phyloP scores from a whole-genome alignment of 2,113 vertebrate genomes.

The Psephotus haematonotus region DNA sequence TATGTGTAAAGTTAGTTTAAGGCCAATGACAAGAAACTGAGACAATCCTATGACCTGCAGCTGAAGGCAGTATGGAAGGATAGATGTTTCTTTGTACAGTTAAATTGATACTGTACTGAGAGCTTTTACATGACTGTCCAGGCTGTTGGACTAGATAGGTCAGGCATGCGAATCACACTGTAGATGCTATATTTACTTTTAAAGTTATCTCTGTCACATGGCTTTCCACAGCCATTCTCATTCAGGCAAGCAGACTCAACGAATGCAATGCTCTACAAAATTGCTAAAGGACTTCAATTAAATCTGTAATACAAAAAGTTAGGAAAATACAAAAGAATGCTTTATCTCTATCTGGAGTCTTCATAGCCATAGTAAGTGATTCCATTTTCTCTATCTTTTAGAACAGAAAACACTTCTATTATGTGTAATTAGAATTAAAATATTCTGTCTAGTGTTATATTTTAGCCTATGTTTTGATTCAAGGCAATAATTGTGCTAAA shows the following conservation, averaged over 20 bases:
- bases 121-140: background rate
- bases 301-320: background rate
- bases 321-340: background rate
- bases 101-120: background rate
- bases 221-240: constrained; percentile 61
- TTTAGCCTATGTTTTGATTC: background rate
- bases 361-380: constrained; percentile 64
- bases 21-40: background rate
- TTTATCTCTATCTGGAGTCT: background rate
- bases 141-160: constrained; percentile 10
- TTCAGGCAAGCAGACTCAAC: constrained; percentile 23
- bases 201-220: constrained; percentile 27
- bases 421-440: background rate
- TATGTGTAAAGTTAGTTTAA: background rate
- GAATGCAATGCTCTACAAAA: constrained; percentile 27
- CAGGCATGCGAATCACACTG: constrained; percentile 55
- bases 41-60: background rate
- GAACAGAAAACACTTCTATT: background rate
- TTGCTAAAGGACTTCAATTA: constrained; percentile 36
- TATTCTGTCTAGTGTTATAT: background rate
- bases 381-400: background rate
- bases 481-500: background rate
- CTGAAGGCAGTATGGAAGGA: accelerated
- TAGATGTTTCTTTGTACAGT: background rate
- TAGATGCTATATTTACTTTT: constrained; percentile 75